Evolutionary conservation across 2,888 invertebrate species (phyloP), one percentile per base, ranked within the genome.

Genomic region (Microctonus brassicae): DNA sequence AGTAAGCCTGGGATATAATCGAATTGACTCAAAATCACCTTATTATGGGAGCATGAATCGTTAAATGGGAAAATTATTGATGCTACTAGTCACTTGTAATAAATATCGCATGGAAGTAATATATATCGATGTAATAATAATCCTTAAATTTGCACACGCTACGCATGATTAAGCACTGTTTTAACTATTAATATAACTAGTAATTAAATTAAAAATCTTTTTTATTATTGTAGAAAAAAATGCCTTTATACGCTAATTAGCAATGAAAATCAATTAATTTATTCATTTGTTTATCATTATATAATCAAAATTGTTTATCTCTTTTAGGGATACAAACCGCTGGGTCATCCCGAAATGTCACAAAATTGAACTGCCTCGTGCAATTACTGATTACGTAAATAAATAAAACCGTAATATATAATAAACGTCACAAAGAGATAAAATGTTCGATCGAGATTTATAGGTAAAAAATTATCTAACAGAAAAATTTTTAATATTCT

Each of bases 21-120:
- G 81, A 81, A 81, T 82, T 81, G 79, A 72, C 78, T 77, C 82
- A 80, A 80, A 78, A 75, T 72, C 77, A 70, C 78, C 82, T 69
- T 81, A 84, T 83, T 87, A 87, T 73, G 87, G 87, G 73, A 87
- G 87, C 86, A 87, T 87, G 86, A 85, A 83, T 79, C 24, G 62
- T 53, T 70, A 66, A 74, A 70, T 20, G 53, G n/a, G n/a, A n/a
- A 68, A 75, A 53, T 42, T 65, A 68, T n/a, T 47, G n/a, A n/a
- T n/a, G n/a, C n/a, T n/a, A n/a, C n/a, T 13, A 39, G 36, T 66
- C 68, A 47, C 61, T 72, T 7, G 69, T 69, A 64, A 64, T 58
- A 22, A 47, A 69, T 39, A 55, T 33, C 17, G 72, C 67, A 73
- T 72, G 67, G 73, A 75, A 75, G 67, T 73, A 77, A 76, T 78